A percentile compares a stretch with the other conserved stretches of the same genome.
These are phyloP conservation scores for Eilema caniola DNA, from an alignment of 2,888 invertebrate species.

Conservation along the genomic window DNA sequence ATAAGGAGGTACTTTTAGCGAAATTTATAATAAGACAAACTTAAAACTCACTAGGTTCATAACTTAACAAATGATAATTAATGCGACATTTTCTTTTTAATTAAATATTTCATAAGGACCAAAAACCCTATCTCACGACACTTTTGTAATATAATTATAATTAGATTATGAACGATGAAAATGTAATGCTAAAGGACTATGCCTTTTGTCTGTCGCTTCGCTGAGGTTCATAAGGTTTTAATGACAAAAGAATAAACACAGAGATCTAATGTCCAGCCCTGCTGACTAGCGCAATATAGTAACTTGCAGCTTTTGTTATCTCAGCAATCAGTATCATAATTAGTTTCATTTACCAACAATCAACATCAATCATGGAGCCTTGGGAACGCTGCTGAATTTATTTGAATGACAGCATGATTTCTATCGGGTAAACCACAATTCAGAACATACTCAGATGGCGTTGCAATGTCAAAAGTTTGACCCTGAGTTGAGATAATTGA, in stretches of 20 bases:
- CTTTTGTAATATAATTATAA: background rate
- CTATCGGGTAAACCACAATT: background rate
- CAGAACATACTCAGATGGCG: background rate
- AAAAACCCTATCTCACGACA: background rate
- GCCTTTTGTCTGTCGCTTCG: background rate
- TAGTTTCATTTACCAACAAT: conserved; percentile 43
- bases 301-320: conserved; percentile 36
- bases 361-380: conserved; percentile 38
- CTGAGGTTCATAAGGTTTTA: conserved; percentile 5
- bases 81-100: background rate
- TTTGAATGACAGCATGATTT: conserved; percentile 16
- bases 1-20: no score
- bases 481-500: no score
- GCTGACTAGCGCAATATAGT: conserved; percentile 29
- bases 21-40: no score
- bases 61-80: no score
- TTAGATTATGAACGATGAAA: background rate
- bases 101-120: background rate
- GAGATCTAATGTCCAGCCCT: conserved; percentile 29
- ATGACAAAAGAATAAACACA: conserved; percentile 35
- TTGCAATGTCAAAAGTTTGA: background rate
- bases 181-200: background rate
- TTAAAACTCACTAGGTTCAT: no score
- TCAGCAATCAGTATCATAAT: conserved; percentile 40
- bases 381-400: conserved; percentile 23